These are phyloP conservation scores for Muscina levida DNA, from an alignment of 2,888 invertebrate genomes.

Conservation along the genomic window DNA sequence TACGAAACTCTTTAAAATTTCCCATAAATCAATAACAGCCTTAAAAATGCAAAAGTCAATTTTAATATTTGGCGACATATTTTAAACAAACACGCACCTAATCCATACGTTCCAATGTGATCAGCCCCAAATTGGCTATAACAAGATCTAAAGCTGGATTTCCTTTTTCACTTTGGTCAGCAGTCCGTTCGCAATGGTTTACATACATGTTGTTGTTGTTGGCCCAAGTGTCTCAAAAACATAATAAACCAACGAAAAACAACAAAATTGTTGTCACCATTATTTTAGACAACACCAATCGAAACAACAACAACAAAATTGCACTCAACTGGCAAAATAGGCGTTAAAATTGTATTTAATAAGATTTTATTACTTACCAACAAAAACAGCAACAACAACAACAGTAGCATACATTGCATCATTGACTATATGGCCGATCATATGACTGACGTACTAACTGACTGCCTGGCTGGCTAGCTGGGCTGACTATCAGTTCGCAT, in stretches of 20 bases:
- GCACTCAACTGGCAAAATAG: not conserved
- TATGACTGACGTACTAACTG: slow-evolving; percentile 9
- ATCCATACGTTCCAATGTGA: not conserved
- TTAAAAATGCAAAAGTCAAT: slow-evolving; percentile 21
- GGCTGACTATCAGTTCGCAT: not conserved
- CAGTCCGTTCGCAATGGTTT: not conserved
- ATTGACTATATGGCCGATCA: slow-evolving; percentile 42
- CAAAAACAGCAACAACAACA: not conserved
- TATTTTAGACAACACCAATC: not conserved
- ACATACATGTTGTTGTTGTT: not conserved
- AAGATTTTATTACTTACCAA: slow-evolving; percentile 27
- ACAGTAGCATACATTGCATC: slow-evolving; percentile 39
- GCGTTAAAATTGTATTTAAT: slow-evolving; percentile 34
- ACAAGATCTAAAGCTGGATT: not conserved
- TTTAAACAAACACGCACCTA: slow-evolving; percentile 46
- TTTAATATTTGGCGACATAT: slow-evolving; percentile 46
- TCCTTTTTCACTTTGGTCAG: slow-evolving; percentile 7
- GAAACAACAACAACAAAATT: not conserved
- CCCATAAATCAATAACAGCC: slow-evolving; percentile 15
- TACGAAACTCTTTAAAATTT: too few relatives aligned
- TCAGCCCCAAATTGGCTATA: slow-evolving; percentile 11
- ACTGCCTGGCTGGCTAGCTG: too few relatives aligned
- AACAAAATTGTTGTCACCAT: slow-evolving; percentile 39
- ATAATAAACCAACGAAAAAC: slow-evolving; percentile 17
- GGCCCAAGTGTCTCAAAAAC: slow-evolving; percentile 5